Conservation (phyloP, 2,113 vertebrate genomes). For the Myiopsitta monachus region DNA sequence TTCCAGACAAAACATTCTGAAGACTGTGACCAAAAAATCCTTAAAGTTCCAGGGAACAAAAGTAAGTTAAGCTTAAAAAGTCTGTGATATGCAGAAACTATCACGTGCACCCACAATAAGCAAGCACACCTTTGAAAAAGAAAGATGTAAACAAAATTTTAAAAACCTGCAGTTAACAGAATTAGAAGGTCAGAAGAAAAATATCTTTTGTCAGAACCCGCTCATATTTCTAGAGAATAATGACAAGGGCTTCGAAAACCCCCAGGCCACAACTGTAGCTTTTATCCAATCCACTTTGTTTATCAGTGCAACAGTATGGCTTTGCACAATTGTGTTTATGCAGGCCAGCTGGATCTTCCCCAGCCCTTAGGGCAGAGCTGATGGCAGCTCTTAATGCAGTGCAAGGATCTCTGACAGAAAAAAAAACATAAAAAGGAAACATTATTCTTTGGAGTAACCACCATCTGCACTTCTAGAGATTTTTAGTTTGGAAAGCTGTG, state of each 20-base stretch:
- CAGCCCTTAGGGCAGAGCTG: not conserved
- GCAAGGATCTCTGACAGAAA: not conserved
- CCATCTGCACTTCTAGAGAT: not conserved
- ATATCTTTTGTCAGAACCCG: not conserved
- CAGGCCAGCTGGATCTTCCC: not conserved
- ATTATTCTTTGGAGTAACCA: not conserved
- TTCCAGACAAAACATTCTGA: not conserved
- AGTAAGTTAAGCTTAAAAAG: not conserved
- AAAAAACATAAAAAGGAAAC: not conserved
- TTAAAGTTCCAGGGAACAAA: not conserved
- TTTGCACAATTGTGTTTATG: not conserved
- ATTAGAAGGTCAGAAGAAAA: not conserved
- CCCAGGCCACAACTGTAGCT: not conserved
- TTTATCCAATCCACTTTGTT: not conserved
- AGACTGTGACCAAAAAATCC: not conserved
- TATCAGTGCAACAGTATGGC: not conserved
- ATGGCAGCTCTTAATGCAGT: not conserved
- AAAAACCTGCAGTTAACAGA: not conserved
- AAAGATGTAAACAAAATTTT: accelerated
- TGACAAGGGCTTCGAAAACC: not conserved
- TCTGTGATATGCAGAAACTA: not conserved
- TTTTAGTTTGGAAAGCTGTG: not conserved
- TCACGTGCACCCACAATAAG: not conserved
- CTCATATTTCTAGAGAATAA: not conserved
- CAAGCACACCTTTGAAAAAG: not conserved